Percentiles rank a stretch among this genome's conserved stretches.
Conservation (phyloP, 1,140 invertebrate genomes). For the Bombus polaris region DNA sequence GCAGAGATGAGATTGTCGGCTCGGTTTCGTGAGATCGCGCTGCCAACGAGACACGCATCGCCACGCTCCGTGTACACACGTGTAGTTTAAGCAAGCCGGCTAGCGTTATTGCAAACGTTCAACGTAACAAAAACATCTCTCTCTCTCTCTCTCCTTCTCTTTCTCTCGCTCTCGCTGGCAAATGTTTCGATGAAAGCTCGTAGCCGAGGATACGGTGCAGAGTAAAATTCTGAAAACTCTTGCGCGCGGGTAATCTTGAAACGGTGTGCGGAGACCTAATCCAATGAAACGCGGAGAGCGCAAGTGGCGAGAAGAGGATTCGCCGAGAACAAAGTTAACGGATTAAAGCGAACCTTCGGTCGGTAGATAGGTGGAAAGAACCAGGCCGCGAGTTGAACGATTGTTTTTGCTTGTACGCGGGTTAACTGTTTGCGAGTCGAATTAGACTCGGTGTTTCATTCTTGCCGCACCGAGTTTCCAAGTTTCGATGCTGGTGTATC, state of each 20-base stretch:
- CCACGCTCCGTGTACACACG: slow-evolving; percentile 2
- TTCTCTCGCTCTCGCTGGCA: neutral
- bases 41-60: slow-evolving; percentile 47
- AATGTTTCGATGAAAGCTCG: neutral
- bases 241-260: neutral
- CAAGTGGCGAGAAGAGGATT: neutral
- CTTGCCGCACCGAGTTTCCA: neutral
- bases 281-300: neutral
- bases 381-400: neutral
- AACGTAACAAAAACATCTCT: slow-evolving; percentile 33
- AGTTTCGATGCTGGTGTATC: neutral
- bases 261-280: neutral
- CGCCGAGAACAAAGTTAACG: neutral
- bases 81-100: neutral
- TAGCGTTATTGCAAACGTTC: slow-evolving; percentile 56
- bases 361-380: neutral
- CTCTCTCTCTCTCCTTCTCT: neutral
- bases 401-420: neutral
- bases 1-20: slow-evolving; percentile 64
- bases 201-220: neutral
- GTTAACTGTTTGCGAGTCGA: neutral
- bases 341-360: neutral
- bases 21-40: slow-evolving; percentile 21
- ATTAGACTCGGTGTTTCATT: neutral
- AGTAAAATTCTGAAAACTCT: neutral